Base-by-base conservation (phyloP, 2,113 vertebrate species). In the Hypomesus transpacificus region DNA sequence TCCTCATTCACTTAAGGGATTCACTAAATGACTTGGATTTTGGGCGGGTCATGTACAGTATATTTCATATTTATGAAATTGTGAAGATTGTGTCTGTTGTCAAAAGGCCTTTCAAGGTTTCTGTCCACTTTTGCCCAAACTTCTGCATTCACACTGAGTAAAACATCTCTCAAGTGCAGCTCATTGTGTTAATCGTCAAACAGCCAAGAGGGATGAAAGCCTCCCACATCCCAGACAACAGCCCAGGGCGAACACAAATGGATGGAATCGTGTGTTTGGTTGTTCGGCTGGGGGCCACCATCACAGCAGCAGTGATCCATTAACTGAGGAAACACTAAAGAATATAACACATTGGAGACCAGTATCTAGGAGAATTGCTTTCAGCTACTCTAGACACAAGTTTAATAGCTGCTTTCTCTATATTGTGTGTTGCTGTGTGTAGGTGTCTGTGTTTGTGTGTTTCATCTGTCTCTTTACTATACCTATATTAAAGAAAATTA, bases 261-360 rank as follows among this genome's bases (percentile, higher is more conserved):
- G 14, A 66, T 20, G 14, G 46, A 52, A 31, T 3, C 65, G 24
- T 66, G 46, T 51, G n/a, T 51, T 28, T 22, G 7, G 64, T 22
- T 66, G 34, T 52, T 52, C 16, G 20, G 51, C n/a, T 24, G 14
- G 39, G 64, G 65, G 9, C 14, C 5, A 21, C 65, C 21, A 52
- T 51, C 65, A 52, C 50, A 24, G 46, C 65, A 22, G 46, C 50
- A 24, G 46, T 20, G 13, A 22, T 22, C 65, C 21, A 66, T 66
- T 53, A 51, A 52, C 39, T 17, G 65, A 66, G 46, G 50, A 24
- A 66, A 66, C 46, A 66, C 65, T 52, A 50, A 18, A 46, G 39
- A 13, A 46, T 46, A 46, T 17, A n/a, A 63, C 16, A 31, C 52
- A 53, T 26, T 26, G 28, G 14, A 66, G 14, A 3, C 46, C 14